Percentiles rank a stretch among this genome's conserved stretches.
Conservation (phyloP, 2,113 vertebrate species). For the Salvelinus alpinus region DNA sequence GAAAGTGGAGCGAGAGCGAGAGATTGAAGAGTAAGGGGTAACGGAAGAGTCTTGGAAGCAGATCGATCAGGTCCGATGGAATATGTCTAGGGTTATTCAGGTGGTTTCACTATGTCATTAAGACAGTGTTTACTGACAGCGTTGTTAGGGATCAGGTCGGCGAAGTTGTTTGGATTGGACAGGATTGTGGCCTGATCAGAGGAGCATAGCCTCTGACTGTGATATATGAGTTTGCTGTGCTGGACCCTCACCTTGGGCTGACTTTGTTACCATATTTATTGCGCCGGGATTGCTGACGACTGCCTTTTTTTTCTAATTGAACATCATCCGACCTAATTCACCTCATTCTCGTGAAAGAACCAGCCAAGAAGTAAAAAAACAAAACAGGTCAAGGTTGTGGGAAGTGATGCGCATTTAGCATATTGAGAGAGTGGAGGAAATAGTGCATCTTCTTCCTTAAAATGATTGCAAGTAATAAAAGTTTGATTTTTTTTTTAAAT, state of each 20-base stretch:
- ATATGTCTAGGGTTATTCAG: background rate
- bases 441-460: background rate
- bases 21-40: too few species aligned
- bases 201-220: conserved; percentile 30
- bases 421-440: conserved; percentile 23
- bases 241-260: conserved; percentile 61
- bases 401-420: conserved; percentile 52
- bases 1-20: too few species aligned
- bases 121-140: background rate
- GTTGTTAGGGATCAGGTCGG: background rate
- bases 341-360: conserved; percentile 43
- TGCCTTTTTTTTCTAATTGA: conserved; percentile 68
- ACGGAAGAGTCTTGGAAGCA: too few species aligned
- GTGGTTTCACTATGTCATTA: background rate
- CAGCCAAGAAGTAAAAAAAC: conserved; percentile 36
- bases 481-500: conserved; percentile 35
- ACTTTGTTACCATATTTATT: conserved; percentile 72
- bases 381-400: conserved; percentile 68
- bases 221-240: conserved; percentile 38
- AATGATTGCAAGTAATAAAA: conserved; percentile 37
- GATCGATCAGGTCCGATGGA: background rate
- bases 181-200: conserved; percentile 3
- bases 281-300: conserved; percentile 33
- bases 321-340: conserved; percentile 55
- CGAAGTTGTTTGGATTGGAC: conserved; percentile 1